Conservation (phyloP, 2,888 invertebrate species). For the Plagiodera versicolora region DNA sequence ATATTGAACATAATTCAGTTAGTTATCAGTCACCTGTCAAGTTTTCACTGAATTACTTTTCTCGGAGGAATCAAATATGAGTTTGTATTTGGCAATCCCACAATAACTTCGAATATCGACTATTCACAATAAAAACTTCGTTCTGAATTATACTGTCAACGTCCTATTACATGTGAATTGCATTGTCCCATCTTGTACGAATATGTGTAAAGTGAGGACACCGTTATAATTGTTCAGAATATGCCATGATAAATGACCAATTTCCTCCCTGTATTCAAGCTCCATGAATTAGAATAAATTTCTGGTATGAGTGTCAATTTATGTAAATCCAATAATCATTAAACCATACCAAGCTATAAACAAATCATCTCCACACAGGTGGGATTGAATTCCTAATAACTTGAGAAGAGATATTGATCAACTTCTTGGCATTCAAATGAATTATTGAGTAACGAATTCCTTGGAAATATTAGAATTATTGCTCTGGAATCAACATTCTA, state of each 20-base stretch:
- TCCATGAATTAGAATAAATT: conserved; percentile 9
- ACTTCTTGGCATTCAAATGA: neutral
- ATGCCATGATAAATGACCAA: conserved; percentile 3
- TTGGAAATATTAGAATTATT: too few relatives aligned
- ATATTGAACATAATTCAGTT: too few relatives aligned
- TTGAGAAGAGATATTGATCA: neutral
- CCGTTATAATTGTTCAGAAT: conserved; percentile 11
- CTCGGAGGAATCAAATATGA: too few relatives aligned
- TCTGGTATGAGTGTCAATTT: conserved; percentile 11
- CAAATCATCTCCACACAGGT: neutral
- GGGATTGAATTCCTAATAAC: conserved; percentile 1
- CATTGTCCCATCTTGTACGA: conserved; percentile 3
- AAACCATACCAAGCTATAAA: conserved; percentile 7
- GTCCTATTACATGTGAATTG: neutral
- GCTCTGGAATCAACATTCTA: too few relatives aligned
- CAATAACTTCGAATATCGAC: too few relatives aligned
- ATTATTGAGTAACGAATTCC: neutral
- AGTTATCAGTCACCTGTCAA: too few relatives aligned
- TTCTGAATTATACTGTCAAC: too few relatives aligned
- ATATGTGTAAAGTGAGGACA: conserved; percentile 6
- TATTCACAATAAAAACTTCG: too few relatives aligned
- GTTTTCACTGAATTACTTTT: too few relatives aligned
- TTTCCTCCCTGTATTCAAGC: conserved; percentile 8
- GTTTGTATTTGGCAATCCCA: too few relatives aligned
- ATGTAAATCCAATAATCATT: conserved; percentile 14